Evolutionary conservation across 2,888 invertebrate genomes (phyloP), one percentile per base, ranked within the genome.

Genomic region (Polylopha cassiicola): DNA sequence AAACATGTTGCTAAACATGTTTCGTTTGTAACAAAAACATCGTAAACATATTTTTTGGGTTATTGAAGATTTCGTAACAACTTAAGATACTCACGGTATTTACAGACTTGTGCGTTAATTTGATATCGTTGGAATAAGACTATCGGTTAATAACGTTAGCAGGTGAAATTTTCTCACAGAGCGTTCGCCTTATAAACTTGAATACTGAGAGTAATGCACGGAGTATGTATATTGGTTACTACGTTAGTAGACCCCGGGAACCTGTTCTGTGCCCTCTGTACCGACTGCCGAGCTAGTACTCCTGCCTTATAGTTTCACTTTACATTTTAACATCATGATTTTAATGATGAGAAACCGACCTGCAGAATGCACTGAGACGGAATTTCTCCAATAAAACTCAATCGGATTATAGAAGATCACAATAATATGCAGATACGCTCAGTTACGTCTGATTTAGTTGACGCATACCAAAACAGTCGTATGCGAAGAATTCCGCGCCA

Each of bases 221-320:
- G 66, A 69, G 69, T 73, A 76, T 75, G 76, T 78, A 80, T 81
- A 78, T 80, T 81, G 78, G 81, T 81, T 76, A 80, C 75, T 81
- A 73, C 77, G 75, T 61, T 78, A 77, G 75, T 78, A 80, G 80
- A 70, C 67, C 49, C 71, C 63, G 58, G 53, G 73, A 84, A 84
- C 84, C 81, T 72, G 84, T 84, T 77, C 64, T 73, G 64, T 79
- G 82, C 79, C 77, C 80, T 80, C 78, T 77, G 80, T 76, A 69
- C 73, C 64, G 68, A 70, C 70, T 61, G 61, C 58, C 53, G 51
- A 56, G 67, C 61, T 63, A 64, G 63, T 65, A 70, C 66, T 59
- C 57, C 63, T 66, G 55, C 52, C 55, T 65, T 66, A 71, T 65
- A 76, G 73, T 80, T 81, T 79, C 79, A 77, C 77, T 79, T 73